phyloP scores from a whole-genome alignment of 2,113 vertebrate species.

The Carollia perspicillata region DNA sequence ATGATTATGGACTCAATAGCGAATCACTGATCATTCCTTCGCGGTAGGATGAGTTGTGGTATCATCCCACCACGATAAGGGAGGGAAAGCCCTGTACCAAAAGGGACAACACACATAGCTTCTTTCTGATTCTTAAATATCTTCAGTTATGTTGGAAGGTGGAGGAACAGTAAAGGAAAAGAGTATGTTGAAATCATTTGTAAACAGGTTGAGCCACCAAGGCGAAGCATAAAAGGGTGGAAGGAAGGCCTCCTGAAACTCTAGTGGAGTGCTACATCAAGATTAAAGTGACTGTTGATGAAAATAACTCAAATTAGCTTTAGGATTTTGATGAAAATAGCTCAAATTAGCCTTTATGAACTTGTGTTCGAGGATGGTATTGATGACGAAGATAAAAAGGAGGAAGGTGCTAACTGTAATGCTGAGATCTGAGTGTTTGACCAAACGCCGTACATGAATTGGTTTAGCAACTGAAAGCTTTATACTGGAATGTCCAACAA shows the following conservation, averaged over 20 bases:
- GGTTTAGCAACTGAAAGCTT: neutral
- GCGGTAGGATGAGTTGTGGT: neutral
- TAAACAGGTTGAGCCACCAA: slow-evolving; percentile 89
- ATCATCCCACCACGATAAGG: neutral
- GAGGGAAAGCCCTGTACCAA: neutral
- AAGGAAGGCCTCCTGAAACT: slow-evolving; percentile 87
- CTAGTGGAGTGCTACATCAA: slow-evolving; percentile 91
- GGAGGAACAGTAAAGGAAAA: neutral
- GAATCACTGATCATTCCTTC: neutral
- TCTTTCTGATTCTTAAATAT: neutral
- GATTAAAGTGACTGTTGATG: slow-evolving; percentile 91
- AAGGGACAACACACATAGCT: neutral
- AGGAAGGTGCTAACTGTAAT: slow-evolving; percentile 85
- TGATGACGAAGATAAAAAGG: slow-evolving; percentile 86
- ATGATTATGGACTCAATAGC: neutral
- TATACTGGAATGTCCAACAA: neutral
- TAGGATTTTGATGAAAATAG: slow-evolving; percentile 89
- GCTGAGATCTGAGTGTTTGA: slow-evolving; percentile 65
- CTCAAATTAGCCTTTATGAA: slow-evolving; percentile 85
- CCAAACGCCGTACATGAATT: neutral
- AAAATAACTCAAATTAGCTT: slow-evolving; percentile 91
- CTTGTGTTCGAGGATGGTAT: slow-evolving; percentile 82
- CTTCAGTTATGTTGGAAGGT: neutral
- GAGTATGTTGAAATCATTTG: slow-evolving; percentile 64
- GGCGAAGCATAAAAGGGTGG: slow-evolving; percentile 88